Base-by-base conservation (phyloP, 2,797 vertebrate species). In the Alcedo quadribrachys region DNA sequence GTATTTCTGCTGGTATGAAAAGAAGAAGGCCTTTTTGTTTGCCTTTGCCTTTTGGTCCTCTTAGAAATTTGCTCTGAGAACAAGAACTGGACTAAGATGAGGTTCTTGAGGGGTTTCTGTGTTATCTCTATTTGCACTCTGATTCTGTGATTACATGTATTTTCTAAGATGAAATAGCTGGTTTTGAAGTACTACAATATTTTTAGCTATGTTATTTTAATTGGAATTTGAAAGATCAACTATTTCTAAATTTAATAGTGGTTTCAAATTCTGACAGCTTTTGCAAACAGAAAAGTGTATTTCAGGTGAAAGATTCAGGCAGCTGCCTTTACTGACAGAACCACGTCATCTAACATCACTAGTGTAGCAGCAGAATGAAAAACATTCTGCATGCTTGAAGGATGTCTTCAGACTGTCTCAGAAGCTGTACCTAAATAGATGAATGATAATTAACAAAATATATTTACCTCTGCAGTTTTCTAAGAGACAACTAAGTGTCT, bases 1-100 rank as follows among this genome's bases (percentile, higher is more conserved):
- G 50, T 4, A 45, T 96, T 96, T 95, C 63, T 97, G 51, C 63
- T 92, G n/a, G 30, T 71, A 87, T 84, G 85, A 92, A 96, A 94
- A 87, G 51, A 75, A 22, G 46, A 81, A 22, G 22, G 30, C 15
- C 13, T 42, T 62, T 67, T 58, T 90, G 76, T 66, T 55, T 40
- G 14, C 37, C 37, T 37, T 91, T 80, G 6, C 24, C 18, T 24
- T 73, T 61, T 62, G 15, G 2, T 88, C 43, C 27, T 70, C 25
- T 67, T 51, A 55, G 75, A 77, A 76, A 85, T 60, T 40, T 78
- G 18, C n/a, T 54, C 5, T 45, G 22, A 69, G 76, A 79, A 53
- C 13, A 67, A 78, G 32, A 75, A 57, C 42, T 70, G 35, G n/a
- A 17, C 22, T 77, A 45, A 45, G 32, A 42, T 50, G 30, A 32